Evolutionary conservation across 2,888 invertebrate species (phyloP).

Genomic region (Acleris emargana): DNA sequence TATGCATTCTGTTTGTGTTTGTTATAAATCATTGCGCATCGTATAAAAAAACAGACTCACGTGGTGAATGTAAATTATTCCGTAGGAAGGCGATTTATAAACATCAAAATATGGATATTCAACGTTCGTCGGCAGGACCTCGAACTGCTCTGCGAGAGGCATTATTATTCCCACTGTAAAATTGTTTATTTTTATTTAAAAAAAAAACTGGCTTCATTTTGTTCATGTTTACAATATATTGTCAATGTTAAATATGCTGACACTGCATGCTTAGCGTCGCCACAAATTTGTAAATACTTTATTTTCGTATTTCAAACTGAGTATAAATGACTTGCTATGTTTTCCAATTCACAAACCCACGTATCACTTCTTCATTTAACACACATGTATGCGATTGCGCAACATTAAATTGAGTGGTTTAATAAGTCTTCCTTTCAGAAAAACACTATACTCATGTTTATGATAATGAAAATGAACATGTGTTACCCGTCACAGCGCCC

Average conservation of each 20-base stretch:
- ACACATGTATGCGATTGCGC: too few species aligned
- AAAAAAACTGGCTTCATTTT: not conserved
- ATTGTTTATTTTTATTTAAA: conserved; percentile 12
- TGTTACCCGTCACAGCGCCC: conserved; percentile 72
- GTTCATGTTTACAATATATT: not conserved
- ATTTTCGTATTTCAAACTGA: too few species aligned
- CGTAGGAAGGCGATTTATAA: conserved; percentile 66
- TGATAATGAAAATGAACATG: not conserved
- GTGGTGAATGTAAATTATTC: conserved; percentile 69
- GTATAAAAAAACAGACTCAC: conserved; percentile 55
- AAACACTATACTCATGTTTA: too few species aligned
- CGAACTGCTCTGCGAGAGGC: conserved; percentile 74
- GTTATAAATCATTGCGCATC: conserved; percentile 19
- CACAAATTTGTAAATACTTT: too few species aligned
- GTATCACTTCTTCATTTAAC: too few species aligned
- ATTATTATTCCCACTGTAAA: conserved; percentile 74
- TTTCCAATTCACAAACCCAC: too few species aligned
- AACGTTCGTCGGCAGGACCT: conserved; percentile 77
- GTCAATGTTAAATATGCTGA: too few species aligned
- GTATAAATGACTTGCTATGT: too few species aligned
- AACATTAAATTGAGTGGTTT: too few species aligned
- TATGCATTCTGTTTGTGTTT: conserved; percentile 3
- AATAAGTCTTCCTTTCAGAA: too few species aligned
- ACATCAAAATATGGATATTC: conserved; percentile 74
- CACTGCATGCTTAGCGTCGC: too few species aligned